Percentiles rank a stretch among this genome's conserved stretches.
These are phyloP conservation scores for Yasuhikotakia modesta DNA, from an alignment of 2,797 vertebrate genomes.

Conservation along the genomic window DNA sequence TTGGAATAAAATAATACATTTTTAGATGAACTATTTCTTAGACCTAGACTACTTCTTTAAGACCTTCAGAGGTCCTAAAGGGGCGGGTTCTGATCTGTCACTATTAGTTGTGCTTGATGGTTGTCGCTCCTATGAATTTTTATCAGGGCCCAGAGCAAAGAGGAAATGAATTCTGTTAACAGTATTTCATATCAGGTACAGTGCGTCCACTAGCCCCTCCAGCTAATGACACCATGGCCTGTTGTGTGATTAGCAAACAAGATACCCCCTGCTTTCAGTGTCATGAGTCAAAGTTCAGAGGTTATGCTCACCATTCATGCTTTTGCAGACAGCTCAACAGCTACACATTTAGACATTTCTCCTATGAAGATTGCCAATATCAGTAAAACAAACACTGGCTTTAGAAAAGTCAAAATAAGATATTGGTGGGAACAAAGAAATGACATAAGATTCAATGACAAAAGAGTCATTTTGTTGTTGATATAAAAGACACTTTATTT, in stretches of 20 bases:
- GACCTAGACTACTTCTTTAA: too few species aligned
- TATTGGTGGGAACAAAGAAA: slow-evolving; percentile 8
- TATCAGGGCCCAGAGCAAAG: slow-evolving; percentile 43
- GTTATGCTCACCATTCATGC: slow-evolving; percentile 45
- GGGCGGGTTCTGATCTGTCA: slow-evolving; percentile 6
- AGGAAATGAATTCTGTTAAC: slow-evolving; percentile 56
- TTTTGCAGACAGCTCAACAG: slow-evolving; percentile 11
- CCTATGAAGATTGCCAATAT: slow-evolving; percentile 53
- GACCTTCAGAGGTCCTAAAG: background rate
- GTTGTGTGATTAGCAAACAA: slow-evolving; percentile 21
- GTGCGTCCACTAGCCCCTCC: slow-evolving; percentile 15
- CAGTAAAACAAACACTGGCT: slow-evolving; percentile 51
- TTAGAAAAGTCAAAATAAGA: slow-evolving; percentile 19
- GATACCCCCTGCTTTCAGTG: slow-evolving; percentile 29
- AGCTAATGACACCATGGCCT: slow-evolving; percentile 37
- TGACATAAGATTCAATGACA: background rate
- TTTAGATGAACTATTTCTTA: background rate
- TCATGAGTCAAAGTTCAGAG: slow-evolving; percentile 53
- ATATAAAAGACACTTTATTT: background rate
- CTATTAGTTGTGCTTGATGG: slow-evolving; percentile 1
- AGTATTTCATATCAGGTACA: slow-evolving; percentile 50
- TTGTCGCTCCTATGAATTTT: slow-evolving; percentile 27
- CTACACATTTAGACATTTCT: slow-evolving; percentile 37
- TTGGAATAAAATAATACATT: too few species aligned
- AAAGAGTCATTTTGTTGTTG: too few species aligned